Base-by-base conservation (phyloP, 2,797 vertebrate genomes). In the Leptodactylus fallax region DNA sequence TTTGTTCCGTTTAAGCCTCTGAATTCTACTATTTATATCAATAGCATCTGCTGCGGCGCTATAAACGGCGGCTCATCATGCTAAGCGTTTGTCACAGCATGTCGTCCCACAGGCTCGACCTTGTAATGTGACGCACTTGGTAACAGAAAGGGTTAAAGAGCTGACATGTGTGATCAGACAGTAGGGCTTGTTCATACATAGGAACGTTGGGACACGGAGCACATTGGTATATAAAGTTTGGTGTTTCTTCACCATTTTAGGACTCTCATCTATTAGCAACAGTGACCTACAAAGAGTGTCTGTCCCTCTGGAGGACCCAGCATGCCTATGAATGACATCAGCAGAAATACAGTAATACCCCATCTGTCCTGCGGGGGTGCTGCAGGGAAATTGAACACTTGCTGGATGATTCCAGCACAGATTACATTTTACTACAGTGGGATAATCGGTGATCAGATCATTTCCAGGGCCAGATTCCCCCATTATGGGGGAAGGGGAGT, bases 1-100 rank as follows among this genome's bases (percentile, higher is more conserved):
- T 7, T 92, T 93, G 53, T 81, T 81, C 27, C 23, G 36, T 80
- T 58, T 49, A 53, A 71, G 78, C 81, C 58, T 27, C 27, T 69
- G 61, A 71, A 19, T 61, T 72, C 36, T 53, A 21, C 79, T 87
- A 76, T 87, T 82, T 82, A 87, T 82, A 82, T 82, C 86, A 87
- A 63, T 36, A 77, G 78, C 86, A 82, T 87, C 86, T 87, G 86
- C 58, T 87, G 55, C 11, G 9, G 6, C 6, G 55, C 14, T 74
- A 78, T 13, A 78, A 85, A 79, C 60, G 27, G 4, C 19, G 65
- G 17, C 82, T 84, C 16, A 17, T 14, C 23, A 17, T 60, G 63
- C 85, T 61, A 86, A 53, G 77, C 36, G 27, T 45, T 51, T 77
- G 47, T 61, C 81, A 55, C 65, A 25, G 23, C 13, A 27, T 8